Conservation (phyloP, 2,113 vertebrate genomes). For the Poeciliopsis prolifica region DNA sequence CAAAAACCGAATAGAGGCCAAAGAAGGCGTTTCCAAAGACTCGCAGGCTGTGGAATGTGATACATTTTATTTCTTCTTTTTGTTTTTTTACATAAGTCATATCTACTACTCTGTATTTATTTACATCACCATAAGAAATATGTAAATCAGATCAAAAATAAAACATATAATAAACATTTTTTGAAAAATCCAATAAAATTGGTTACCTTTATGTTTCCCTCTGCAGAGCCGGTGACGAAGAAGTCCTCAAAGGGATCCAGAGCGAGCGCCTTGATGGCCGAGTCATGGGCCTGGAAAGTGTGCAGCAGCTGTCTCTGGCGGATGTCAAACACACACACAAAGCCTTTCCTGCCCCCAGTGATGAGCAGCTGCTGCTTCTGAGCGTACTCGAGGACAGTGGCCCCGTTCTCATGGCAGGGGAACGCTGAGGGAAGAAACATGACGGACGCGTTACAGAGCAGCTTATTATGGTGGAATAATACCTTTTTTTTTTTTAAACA, state of each 20-base stretch:
- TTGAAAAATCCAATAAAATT: not conserved
- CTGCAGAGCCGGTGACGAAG: constrained; percentile 94
- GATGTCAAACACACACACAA: constrained; percentile 93
- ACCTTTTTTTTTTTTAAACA: not conserved
- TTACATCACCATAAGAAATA: too few relatives aligned
- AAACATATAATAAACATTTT: too few relatives aligned
- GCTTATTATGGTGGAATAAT: not conserved
- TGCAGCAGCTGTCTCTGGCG: constrained; percentile 92
- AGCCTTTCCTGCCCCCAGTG: constrained; percentile 94
- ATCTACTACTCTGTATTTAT: too few relatives aligned
- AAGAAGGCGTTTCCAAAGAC: too few relatives aligned
- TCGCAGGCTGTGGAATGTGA: too few relatives aligned
- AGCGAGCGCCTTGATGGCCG: constrained; percentile 92
- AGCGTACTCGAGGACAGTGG: constrained; percentile 95
- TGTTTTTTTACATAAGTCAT: too few relatives aligned
- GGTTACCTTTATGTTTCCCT: constrained; percentile 97
- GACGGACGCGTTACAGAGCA: not conserved
- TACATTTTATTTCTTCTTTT: too few relatives aligned
- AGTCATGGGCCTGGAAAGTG: constrained; percentile 97
- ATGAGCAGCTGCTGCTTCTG: constrained; percentile 93
- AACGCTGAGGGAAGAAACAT: constrained; percentile 82
- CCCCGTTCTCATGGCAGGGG: constrained; percentile 94
- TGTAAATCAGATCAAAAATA: too few relatives aligned
- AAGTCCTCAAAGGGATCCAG: constrained; percentile 91
- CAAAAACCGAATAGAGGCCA: too few relatives aligned